Evolutionary conservation across 2,113 vertebrate genomes (phyloP), one percentile per base, ranked within the genome.

Genomic region (Nibea coibor): DNA sequence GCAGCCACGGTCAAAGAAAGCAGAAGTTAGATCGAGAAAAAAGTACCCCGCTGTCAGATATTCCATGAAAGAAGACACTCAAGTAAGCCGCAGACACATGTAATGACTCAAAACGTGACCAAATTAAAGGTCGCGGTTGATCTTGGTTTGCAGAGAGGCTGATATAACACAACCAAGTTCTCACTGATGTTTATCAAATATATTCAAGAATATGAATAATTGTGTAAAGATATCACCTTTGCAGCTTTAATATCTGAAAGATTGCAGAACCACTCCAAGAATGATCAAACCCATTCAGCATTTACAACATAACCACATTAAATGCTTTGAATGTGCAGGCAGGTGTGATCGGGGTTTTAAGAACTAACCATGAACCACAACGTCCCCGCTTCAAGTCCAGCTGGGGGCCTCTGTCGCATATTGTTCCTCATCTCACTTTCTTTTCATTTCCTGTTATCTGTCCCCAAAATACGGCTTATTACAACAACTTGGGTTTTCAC

Each of bases 381-480:
- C 9, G 3, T 31, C 42, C 16, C 12, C 7, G 11, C 3, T 22
- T 28, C 5, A 2, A 16, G 42, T 20, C 45, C 15, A 12, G 22
- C 24, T 17, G 57, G 15, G 56, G 42, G 17, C 24, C 14, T 48
- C 7, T 48, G 22, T 28, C 10, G 10, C 12, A 31, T 48, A 10
- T 58, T 4, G 12, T 20, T 28, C 19, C 20, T 9, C 56, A 26
- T 58, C 42, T 58, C 54, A 3, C 54, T 31, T 47, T 28, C 0
- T 42, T 61, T 14, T 73, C 26, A 50, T 11, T 73, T 73, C 57
- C 71, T 62, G 57, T 73, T 35, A 4, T 24, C 26, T 43, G 8
- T 28, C 22, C 1, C 45, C 1, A 43, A 4, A 24, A 42, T n/a
- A 17, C 10, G 5, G 3, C 12, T 10, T 10, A 2, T 39, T 39